Percentiles rank a stretch among this genome's conserved stretches.
Evolutionary conservation across 2,797 vertebrate species (phyloP).

Genomic region (Hypotaenidia philippensis): DNA sequence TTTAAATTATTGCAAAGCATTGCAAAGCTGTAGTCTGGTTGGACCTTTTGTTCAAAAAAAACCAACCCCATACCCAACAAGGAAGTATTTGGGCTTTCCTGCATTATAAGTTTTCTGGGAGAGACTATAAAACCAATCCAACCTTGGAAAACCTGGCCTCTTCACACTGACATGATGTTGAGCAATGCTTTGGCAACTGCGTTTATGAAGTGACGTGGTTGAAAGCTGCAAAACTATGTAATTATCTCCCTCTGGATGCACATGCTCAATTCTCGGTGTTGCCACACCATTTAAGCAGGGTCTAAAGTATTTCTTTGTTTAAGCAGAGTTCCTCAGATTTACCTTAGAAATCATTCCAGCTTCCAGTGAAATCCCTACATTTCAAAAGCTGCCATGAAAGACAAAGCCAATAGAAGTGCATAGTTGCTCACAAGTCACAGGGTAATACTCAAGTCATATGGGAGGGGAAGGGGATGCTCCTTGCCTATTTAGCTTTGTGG

Average conservation of each 20-base stretch:
- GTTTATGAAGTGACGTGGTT: neutral
- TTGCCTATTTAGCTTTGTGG: neutral
- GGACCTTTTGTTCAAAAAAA: conserved; percentile 14
- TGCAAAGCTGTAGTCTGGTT: neutral
- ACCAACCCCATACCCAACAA: neutral
- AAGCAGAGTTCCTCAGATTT: neutral
- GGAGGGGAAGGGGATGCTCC: neutral
- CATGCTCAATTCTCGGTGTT: neutral
- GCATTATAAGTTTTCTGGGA: neutral
- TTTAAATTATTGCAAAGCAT: conserved; percentile 52
- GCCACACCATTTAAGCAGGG: neutral
- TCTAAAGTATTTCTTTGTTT: neutral
- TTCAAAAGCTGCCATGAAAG: neutral
- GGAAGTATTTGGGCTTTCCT: neutral
- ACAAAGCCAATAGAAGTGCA: neutral
- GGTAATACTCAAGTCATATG: neutral
- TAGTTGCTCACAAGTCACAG: neutral
- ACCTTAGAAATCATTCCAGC: neutral
- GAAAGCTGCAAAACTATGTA: conserved; percentile 4
- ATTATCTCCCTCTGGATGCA: neutral
- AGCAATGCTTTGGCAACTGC: neutral
- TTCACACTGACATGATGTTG: neutral
- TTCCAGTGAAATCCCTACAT: neutral
- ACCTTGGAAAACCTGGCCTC: neutral
- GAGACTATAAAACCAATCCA: neutral